A percentile compares a stretch with the other conserved stretches of the same genome.
phyloP scores from a whole-genome alignment of 2,888 invertebrate genomes.

The Drosophila nigritarsus region DNA sequence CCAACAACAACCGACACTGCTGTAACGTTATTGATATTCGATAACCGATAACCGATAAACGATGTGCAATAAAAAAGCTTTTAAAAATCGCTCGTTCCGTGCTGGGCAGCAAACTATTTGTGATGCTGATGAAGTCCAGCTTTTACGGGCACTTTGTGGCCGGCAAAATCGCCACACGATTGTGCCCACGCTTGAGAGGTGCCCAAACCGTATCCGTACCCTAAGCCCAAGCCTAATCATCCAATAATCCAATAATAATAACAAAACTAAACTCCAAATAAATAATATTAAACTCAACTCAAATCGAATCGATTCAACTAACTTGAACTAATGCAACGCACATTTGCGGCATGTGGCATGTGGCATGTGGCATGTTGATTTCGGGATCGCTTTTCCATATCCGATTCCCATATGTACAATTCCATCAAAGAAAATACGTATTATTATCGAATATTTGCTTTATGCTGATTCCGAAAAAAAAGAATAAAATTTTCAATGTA shows the following conservation, averaged over 20 bases:
- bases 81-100: constrained; percentile 92
- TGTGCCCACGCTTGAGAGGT: constrained; percentile 92
- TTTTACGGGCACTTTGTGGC: constrained; percentile 99
- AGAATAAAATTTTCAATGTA: neutral
- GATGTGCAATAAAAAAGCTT: constrained; percentile 86
- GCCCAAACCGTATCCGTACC: constrained; percentile 37
- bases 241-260: constrained; percentile 1
- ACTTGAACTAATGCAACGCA: constrained; percentile 12
- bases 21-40: constrained; percentile 21
- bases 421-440: neutral
- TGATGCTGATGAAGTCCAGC: constrained; percentile 94
- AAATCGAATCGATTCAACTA: constrained; percentile 18
- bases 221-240: constrained; percentile 10
- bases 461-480: neutral
- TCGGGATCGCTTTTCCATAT: constrained; percentile 5
- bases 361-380: constrained; percentile 45
- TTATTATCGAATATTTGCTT: neutral
- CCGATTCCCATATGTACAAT: constrained; percentile 4
- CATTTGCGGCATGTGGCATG: constrained; percentile 47
- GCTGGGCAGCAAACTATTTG: constrained; percentile 93
- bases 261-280: constrained; percentile 1
- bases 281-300: neutral
- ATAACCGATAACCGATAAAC: constrained; percentile 14
- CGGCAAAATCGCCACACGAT: constrained; percentile 95
- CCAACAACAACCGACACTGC: neutral